Base-by-base conservation (phyloP, 53 echinoderm and acorn worm species). In the Hippasteria phrygiana region DNA sequence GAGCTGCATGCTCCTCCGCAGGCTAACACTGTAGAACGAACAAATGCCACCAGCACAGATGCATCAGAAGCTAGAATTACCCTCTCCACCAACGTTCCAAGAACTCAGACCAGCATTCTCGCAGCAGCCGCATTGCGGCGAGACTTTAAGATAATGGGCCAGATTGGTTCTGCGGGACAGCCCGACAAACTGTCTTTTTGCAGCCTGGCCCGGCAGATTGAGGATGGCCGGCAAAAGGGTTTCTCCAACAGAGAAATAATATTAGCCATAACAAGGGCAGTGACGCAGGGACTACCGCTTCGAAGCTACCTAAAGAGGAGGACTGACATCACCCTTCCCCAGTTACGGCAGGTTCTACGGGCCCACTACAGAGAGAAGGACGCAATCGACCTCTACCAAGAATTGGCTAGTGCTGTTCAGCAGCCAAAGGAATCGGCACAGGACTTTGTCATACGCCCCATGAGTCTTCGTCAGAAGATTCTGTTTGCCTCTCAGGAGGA, bases 281-380 rank as follows among this genome's bases (percentile, higher is more conserved):
- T 84, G 0, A 29, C 27, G 1, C 43, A 35, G n/a, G 56, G 80
- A 11, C 20, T 90, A 43, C 73, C 63, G 6, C 35, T 83, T 1
- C 24, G 90, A 10, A 83, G 74, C 50, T 63, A 73, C 40, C 26
- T 90, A 1, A 62, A 74, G 36, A 74, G 74, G 11, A 69, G 74
- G 31, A 17, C 55, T 0, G 55, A 71, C 2, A 38, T 67, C 20
- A 81, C 55, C 5, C 48, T 89, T 0, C 71, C 79, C 34, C 77
- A 78, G 32, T 18, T 77, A 31, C 39, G 78, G 0, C 33, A 36
- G 8, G 40, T 78, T 1, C 53, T 90, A 9, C 36, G 82, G 1
- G 81, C 67, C 12, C 90, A 82, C 13, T 90, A 29, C 43, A 71
- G 34, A 27, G 80, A 90, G 45, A 50, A 41, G 17, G 81, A 90